A percentile compares a stretch with the other conserved stretches of the same genome.
Evolutionary conservation across 2,888 invertebrate genomes (phyloP).

Genomic region (Lypha dubia): DNA sequence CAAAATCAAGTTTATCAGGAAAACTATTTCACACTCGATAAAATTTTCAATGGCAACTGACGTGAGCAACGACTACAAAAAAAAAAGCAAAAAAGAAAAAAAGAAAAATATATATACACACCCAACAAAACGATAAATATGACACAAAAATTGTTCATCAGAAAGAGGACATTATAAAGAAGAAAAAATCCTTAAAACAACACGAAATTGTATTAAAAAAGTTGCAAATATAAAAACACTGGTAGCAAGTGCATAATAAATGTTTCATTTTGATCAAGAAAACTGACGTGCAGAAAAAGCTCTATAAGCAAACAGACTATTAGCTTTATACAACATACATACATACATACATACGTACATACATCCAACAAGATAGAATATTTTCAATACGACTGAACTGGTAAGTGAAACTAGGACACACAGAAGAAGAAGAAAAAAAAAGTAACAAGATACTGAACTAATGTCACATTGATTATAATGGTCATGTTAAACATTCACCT

Average conservation of each 20-base stretch:
- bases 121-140: conserved; percentile 26
- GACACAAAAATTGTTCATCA: conserved; percentile 46
- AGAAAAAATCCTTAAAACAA: conserved; percentile 15
- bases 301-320: background rate
- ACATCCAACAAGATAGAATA: background rate
- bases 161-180: conserved; percentile 1
- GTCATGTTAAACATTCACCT: conserved; percentile 53
- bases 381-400: conserved; percentile 23
- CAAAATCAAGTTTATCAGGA: conserved; percentile 66
- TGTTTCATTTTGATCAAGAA: conserved; percentile 53
- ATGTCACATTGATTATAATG: conserved; percentile 61
- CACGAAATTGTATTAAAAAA: conserved; percentile 56
- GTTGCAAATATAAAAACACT: background rate
- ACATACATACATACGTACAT: no score
- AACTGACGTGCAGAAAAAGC: conserved; percentile 3
- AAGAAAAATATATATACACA: background rate
- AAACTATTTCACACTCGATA: conserved; percentile 75
- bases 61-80: conserved; percentile 36
- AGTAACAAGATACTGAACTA: conserved; percentile 38
- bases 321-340: background rate
- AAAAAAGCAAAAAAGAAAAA: conserved; percentile 2
- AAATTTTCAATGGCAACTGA: conserved; percentile 71
- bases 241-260: conserved; percentile 53
- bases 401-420: conserved; percentile 30
- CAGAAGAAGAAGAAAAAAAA: background rate